Evolutionary conservation across 1,140 invertebrate species (phyloP).

Genomic region (Drosophila fuyamai): DNA sequence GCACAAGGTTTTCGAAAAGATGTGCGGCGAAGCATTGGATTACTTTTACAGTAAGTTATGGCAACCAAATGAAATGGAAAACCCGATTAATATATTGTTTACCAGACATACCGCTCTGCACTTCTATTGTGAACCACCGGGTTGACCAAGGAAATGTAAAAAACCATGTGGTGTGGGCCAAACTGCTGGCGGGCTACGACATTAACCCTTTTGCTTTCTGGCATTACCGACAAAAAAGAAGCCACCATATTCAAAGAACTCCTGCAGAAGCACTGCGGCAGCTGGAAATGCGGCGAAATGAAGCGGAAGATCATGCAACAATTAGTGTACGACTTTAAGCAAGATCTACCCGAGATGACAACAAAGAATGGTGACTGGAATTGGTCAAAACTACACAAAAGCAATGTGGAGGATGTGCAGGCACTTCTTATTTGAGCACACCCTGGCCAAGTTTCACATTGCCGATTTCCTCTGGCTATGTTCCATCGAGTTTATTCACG

Average conservation of each 20-base stretch:
- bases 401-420: constrained; percentile 6
- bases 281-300: constrained; percentile 20
- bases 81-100: not conserved
- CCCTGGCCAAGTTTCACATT: constrained; percentile 29
- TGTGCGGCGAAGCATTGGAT: too few relatives aligned
- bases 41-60: too few relatives aligned
- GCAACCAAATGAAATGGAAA: too few relatives aligned
- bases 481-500: constrained; percentile 45
- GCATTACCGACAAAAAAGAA: not conserved
- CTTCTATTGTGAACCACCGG: constrained; percentile 38
- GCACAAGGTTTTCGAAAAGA: too few relatives aligned
- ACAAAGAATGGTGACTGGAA: not conserved
- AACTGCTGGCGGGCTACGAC: constrained; percentile 52
- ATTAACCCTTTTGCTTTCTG: constrained; percentile 17
- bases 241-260: not conserved
- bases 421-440: constrained; percentile 38
- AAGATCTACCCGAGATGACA: not conserved
- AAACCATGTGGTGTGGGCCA: constrained; percentile 34
- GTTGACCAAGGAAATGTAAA: constrained; percentile 8
- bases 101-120: constrained; percentile 43
- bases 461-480: constrained; percentile 45
- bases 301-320: not conserved
- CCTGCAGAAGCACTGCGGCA: constrained; percentile 26
- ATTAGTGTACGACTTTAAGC: not conserved
- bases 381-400: constrained; percentile 17